phyloP scores from a whole-genome alignment of 2,113 vertebrate genomes.

The Heptranchias perlo region DNA sequence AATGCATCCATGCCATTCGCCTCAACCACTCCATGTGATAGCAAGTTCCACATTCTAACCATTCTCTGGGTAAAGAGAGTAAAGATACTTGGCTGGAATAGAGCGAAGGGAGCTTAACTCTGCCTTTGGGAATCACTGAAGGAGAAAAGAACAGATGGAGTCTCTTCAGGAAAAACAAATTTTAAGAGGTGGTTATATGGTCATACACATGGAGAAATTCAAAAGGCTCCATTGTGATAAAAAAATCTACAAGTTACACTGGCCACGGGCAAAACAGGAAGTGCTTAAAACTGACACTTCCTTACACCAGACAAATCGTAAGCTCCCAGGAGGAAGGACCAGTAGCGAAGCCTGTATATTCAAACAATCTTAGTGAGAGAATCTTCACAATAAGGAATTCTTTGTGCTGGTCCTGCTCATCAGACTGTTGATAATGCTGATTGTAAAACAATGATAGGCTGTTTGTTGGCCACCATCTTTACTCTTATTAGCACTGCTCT shows the following conservation, averaged over 20 bases:
- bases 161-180: not conserved
- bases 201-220: not conserved
- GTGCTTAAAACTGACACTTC: not conserved
- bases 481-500: not conserved
- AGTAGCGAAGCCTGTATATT: not conserved
- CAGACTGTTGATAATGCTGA: not conserved
- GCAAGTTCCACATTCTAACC: no score
- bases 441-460: not conserved
- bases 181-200: not conserved
- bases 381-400: not conserved
- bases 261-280: not conserved
- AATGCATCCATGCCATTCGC: no score
- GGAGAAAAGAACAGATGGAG: not conserved
- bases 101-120: not conserved
- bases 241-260: not conserved
- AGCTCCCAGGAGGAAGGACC: not conserved
- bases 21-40: no score
- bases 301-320: not conserved
- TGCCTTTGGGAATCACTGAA: not conserved
- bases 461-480: not conserved
- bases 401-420: not conserved
- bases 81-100: not conserved
- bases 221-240: not conserved
- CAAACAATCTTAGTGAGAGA: not conserved
- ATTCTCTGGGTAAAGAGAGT: not conserved